phyloP scores from a whole-genome alignment of 2,888 invertebrate species.

The Microctonus aethiopoides region DNA sequence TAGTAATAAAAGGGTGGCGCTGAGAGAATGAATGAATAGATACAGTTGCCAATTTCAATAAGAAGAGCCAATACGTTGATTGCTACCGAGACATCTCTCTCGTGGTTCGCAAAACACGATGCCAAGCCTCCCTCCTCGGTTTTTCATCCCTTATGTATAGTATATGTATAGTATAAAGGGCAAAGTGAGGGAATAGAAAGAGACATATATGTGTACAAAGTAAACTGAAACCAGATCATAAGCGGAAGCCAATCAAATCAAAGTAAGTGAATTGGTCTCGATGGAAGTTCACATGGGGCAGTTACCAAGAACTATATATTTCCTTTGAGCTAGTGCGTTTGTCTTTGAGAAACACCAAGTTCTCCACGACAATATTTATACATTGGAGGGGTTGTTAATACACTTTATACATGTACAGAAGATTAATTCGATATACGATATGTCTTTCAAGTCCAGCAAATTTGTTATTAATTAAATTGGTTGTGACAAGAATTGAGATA shows the following conservation, averaged over 20 bases:
- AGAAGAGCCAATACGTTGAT: slow-evolving; percentile 62
- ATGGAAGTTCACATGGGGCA: slow-evolving; percentile 26
- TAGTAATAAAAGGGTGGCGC: slow-evolving; percentile 45
- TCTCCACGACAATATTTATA: neutral
- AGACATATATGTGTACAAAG: no score
- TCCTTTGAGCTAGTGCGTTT: neutral
- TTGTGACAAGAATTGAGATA: neutral
- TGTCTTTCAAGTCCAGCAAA: neutral
- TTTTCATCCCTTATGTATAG: slow-evolving; percentile 26
- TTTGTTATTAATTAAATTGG: neutral
- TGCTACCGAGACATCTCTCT: slow-evolving; percentile 48
- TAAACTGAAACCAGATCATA: slow-evolving; percentile 52
- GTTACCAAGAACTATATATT: neutral
- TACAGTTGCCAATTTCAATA: slow-evolving; percentile 60
- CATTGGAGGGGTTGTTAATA: neutral
- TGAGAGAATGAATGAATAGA: neutral
- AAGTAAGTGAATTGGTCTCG: slow-evolving; percentile 65
- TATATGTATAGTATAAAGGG: slow-evolving; percentile 26
- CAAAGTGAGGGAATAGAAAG: neutral
- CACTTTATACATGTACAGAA: neutral
- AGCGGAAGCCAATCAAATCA: slow-evolving; percentile 64
- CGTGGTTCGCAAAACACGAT: slow-evolving; percentile 57
- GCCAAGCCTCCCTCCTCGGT: slow-evolving; percentile 47
- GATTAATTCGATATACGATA: neutral
- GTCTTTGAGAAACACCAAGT: neutral